Conservation (phyloP, 2,113 vertebrate species). For the Anas platyrhynchos region DNA sequence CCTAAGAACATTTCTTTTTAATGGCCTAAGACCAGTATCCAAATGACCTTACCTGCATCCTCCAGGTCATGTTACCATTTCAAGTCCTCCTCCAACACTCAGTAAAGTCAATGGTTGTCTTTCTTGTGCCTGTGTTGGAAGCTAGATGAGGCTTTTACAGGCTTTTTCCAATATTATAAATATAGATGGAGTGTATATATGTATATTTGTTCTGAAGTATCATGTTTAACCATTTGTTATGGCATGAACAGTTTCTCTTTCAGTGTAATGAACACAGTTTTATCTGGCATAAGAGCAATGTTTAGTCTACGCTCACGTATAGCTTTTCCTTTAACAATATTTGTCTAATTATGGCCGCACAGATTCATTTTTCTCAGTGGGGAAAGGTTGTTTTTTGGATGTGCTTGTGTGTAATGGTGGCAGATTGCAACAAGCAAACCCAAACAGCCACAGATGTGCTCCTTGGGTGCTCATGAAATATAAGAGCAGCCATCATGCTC, state of each 20-base stretch:
- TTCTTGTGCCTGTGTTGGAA: background rate
- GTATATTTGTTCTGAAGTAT: constrained; percentile 37
- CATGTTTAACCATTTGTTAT: background rate
- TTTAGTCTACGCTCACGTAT: constrained; percentile 40
- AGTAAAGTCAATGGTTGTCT: background rate
- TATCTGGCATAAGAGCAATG: constrained; percentile 37
- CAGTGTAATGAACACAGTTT: background rate
- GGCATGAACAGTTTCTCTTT: constrained; percentile 41
- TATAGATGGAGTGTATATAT: background rate
- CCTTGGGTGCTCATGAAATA: background rate
- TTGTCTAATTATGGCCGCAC: background rate
- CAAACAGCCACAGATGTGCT: background rate
- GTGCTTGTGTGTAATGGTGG: background rate
- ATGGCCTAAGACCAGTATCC: background rate
- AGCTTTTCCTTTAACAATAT: constrained; percentile 39
- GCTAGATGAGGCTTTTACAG: background rate
- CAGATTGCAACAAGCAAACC: background rate
- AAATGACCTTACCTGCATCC: background rate
- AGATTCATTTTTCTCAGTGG: background rate
- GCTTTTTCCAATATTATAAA: background rate
- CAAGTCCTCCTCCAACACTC: background rate
- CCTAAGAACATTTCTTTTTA: background rate
- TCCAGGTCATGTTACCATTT: fast-evolving
- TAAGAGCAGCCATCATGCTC: background rate
- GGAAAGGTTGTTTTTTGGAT: background rate